Percentiles rank a stretch among this genome's conserved stretches.
Evolutionary conservation across 2,888 invertebrate genomes (phyloP).

Genomic region (Aphodius sticticus): DNA sequence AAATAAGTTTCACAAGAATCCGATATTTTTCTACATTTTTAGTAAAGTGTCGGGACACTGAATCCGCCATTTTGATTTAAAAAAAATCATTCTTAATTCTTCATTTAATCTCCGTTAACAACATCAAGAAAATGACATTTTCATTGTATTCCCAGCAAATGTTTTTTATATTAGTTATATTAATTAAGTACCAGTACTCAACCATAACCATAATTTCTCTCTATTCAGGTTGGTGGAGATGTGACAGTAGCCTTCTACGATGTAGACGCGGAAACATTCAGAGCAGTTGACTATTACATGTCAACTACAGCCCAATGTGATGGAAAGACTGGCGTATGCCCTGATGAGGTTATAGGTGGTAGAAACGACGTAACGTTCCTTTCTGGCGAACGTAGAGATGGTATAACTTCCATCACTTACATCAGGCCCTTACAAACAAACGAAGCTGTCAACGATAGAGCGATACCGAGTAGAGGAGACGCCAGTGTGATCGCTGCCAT

Average conservation of each 20-base stretch:
- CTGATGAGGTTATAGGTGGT: slow-evolving; percentile 82
- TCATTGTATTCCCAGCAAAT: no score
- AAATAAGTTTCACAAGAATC: no score
- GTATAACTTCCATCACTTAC: slow-evolving; percentile 83
- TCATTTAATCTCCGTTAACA: no score
- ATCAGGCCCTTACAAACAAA: slow-evolving; percentile 79
- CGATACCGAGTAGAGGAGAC: slow-evolving; percentile 72
- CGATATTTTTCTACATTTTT: no score
- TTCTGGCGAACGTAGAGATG: slow-evolving; percentile 78
- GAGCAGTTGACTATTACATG: slow-evolving; percentile 86
- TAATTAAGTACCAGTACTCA: no score
- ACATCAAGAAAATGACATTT: no score
- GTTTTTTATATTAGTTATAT: no score
- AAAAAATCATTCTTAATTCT: no score
- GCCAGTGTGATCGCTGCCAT: slow-evolving; percentile 85
- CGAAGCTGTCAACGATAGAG: slow-evolving; percentile 75
- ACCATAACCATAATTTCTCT: background rate
- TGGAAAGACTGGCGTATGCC: slow-evolving; percentile 84
- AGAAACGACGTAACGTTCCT: slow-evolving; percentile 80
- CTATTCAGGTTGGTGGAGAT: slow-evolving; percentile 71
- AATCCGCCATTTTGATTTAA: background rate
- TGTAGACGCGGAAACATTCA: slow-evolving; percentile 66
- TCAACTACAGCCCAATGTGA: slow-evolving; percentile 84
- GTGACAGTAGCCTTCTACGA: slow-evolving; percentile 84
- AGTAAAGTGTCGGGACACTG: no score